Conservation (phyloP, 2,797 vertebrate genomes). For the Echeneis naucrates region DNA sequence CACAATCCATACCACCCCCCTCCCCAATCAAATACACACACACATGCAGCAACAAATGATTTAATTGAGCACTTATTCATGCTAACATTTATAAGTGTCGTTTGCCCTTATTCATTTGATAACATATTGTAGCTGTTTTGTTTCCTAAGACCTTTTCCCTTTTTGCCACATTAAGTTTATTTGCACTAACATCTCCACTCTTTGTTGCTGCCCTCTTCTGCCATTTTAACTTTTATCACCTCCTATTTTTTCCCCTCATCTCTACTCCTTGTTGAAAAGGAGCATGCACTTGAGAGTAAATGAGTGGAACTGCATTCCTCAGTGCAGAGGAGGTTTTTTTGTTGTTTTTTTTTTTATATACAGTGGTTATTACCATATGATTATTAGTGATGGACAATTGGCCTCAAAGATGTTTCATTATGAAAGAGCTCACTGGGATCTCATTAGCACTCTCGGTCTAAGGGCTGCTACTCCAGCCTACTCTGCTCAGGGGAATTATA, state of each 20-base stretch:
- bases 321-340: too few relatives aligned
- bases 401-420: conserved; percentile 84
- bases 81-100: conserved; percentile 17
- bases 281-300: conserved; percentile 60
- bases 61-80: conserved; percentile 53
- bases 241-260: neutral
- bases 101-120: conserved; percentile 50
- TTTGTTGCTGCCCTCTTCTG: conserved; percentile 32
- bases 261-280: conserved; percentile 19
- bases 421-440: conserved; percentile 82
- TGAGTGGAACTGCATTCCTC: conserved; percentile 62
- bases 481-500: conserved; percentile 73
- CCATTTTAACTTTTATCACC: conserved; percentile 52
- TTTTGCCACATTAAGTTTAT: conserved; percentile 11
- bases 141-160: neutral
- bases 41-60: conserved; percentile 1
- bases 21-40: conserved; percentile 36
- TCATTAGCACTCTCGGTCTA: conserved; percentile 79
- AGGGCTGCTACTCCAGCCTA: conserved; percentile 71
- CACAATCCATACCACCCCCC: conserved; percentile 2
- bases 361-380: conserved; percentile 82
- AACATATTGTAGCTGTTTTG: too few relatives aligned
- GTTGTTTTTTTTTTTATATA: conserved; percentile 43
- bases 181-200: conserved; percentile 23
- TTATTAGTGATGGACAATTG: conserved; percentile 87